phyloP scores from a whole-genome alignment of 2,888 invertebrate species.

The Drosophila bunnanda region DNA sequence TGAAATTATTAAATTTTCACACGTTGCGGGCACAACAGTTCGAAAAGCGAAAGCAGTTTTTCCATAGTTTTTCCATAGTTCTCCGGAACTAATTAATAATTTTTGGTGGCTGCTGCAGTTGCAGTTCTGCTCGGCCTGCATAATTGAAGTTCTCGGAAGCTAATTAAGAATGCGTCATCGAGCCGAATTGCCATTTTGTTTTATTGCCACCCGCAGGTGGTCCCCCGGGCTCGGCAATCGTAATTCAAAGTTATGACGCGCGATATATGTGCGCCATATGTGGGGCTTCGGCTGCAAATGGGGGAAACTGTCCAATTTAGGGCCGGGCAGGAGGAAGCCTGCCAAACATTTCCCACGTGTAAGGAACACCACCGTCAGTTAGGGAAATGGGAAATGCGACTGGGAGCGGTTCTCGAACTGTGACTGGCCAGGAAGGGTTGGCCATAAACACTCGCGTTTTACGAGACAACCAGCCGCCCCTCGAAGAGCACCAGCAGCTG shows the following conservation, averaged over 20 bases:
- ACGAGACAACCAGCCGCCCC: constrained; percentile 58
- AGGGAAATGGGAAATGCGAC: constrained; percentile 11
- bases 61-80: constrained; percentile 26
- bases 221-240: constrained; percentile 1
- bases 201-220: constrained; percentile 19
- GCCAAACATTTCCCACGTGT: constrained; percentile 61
- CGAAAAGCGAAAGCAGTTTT: constrained; percentile 28
- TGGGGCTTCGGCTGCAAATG: constrained; percentile 31
- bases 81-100: constrained; percentile 67
- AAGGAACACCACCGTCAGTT: constrained; percentile 47
- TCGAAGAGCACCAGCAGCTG: constrained; percentile 13
- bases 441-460: constrained; percentile 68
- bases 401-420: constrained; percentile 42
- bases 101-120: constrained; percentile 38
- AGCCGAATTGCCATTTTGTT: constrained; percentile 41
- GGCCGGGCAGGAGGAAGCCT: constrained; percentile 34
- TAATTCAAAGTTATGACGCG: constrained; percentile 38
- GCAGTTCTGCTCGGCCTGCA: constrained; percentile 35
- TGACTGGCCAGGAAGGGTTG: constrained; percentile 25
- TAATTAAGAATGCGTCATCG: constrained; percentile 64
- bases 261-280: constrained; percentile 23
- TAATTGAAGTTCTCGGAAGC: constrained; percentile 58
- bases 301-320: constrained; percentile 3
- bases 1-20: constrained; percentile 75
- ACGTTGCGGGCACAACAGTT: constrained; percentile 47